Conservation (phyloP, 1,140 invertebrate species). For the Portunus trituberculatus region DNA sequence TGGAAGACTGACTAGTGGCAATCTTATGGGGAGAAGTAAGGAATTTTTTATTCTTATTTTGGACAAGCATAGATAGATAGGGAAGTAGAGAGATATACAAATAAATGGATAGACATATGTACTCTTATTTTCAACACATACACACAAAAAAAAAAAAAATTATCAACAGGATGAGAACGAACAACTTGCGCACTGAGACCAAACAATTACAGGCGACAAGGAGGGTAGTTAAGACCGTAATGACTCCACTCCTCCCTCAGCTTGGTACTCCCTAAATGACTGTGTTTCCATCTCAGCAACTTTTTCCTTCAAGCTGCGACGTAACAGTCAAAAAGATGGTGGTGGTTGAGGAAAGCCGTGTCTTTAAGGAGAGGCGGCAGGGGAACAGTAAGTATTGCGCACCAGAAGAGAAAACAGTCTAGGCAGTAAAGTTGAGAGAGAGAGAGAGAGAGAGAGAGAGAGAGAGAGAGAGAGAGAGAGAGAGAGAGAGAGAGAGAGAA, state of each 20-base stretch:
- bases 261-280: not conserved
- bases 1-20: too few species aligned
- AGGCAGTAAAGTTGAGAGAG: too few species aligned
- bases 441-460: too few species aligned
- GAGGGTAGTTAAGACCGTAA: not conserved
- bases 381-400: not conserved
- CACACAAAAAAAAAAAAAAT: too few species aligned
- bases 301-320: not conserved
- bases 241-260: not conserved
- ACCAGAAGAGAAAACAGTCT: too few species aligned
- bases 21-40: too few species aligned
- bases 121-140: not conserved
- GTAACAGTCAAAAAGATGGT: not conserved
- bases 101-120: too few species aligned
- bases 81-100: too few species aligned
- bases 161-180: not conserved
- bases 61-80: too few species aligned
- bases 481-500: too few species aligned
- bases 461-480: too few species aligned
- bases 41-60: too few species aligned
- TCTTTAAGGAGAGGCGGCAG: not conserved
- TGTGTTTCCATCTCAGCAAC: not conserved
- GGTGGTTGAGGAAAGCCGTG: not conserved
- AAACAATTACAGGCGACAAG: not conserved
- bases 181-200: conserved; percentile 5